Conservation (phyloP, 92 coral and sea anemone species). For the Porites evermanni region DNA sequence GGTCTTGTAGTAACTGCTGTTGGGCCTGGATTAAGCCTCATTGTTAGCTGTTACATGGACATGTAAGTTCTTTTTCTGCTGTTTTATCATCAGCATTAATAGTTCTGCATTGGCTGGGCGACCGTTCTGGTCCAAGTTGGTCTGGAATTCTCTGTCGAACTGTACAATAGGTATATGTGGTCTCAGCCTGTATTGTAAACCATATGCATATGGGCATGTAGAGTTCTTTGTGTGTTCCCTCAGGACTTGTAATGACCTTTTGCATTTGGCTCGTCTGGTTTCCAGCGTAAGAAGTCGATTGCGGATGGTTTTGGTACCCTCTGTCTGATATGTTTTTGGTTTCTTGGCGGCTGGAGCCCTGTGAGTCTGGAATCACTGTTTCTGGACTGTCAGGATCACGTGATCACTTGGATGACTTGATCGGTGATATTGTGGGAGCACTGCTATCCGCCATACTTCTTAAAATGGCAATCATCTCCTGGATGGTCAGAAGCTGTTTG, state of each 20-base stretch:
- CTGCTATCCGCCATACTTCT: not conserved
- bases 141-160: not conserved
- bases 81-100: too few relatives aligned
- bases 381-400: slow-evolving; percentile 1
- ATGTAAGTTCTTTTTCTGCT: too few relatives aligned
- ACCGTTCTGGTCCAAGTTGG: slow-evolving; percentile 1
- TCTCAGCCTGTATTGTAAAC: slow-evolving; percentile 6
- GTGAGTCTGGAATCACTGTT: not conserved
- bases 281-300: slow-evolving; percentile 21
- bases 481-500: slow-evolving; percentile 3
- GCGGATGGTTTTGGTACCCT: not conserved
- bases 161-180: not conserved
- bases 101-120: too few relatives aligned
- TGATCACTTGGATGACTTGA: slow-evolving; percentile 20
- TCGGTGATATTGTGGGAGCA: not conserved
- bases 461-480: slow-evolving; percentile 27
- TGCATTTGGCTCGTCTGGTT: slow-evolving; percentile 34
- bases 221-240: slow-evolving; percentile 9
- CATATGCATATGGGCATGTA: slow-evolving; percentile 1
- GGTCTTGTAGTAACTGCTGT: not conserved
- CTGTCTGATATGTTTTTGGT: not conserved
- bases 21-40: slow-evolving; percentile 13
- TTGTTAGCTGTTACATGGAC: not conserved
- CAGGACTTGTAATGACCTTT: slow-evolving; percentile 20
- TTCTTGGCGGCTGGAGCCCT: slow-evolving; percentile 14